Evolutionary conservation across 2,113 vertebrate species (phyloP), one percentile per base, ranked within the genome.

Genomic region (Saimiri boliviensis): DNA sequence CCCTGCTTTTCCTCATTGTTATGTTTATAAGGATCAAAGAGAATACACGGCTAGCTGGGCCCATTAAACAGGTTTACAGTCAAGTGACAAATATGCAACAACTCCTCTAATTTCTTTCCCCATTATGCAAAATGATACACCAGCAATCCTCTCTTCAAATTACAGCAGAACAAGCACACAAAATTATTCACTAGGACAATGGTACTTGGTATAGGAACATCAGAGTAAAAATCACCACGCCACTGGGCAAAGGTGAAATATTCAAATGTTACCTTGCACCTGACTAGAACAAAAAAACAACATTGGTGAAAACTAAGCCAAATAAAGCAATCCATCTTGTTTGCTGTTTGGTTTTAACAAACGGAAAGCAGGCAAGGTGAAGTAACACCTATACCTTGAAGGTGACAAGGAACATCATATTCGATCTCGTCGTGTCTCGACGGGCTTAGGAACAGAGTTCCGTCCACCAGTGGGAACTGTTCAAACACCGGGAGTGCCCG

Each of bases 341-440:
- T 58, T 27, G 63, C 76, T 71, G n/a, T 58, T 37, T 19, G 20
- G 79, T 56, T 70, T 97, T 92, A 97, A 89, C 94, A 87, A 97
- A 96, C 77, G 95, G 40, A 91, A 97, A 96, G 92, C 93, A 96
- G 97, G 98, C 94, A 98, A 86, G 97, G 98, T 95, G 98, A 91
- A 63, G 68, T n/a, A 86, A 97, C 98, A 98, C 98, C 98, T 99
- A 96, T 99, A 99, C 99, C 99, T 99, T 99, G 99, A 98, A 99
- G 99, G 98, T 99, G 99, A 98, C 99, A 99, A 96, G 99, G 99
- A 90, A 99, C 99, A 92, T 99, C 99, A 45, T 99, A 99, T 95
- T 99, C 99, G 47, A 99, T 99, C 98, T 99, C 99, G 93, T 99
- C 99, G 0, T 99, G 99, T 97, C 99, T 99, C 0, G 99, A 99